Conservation (phyloP, 2,113 vertebrate genomes). For the Crotophaga sulcirostris region DNA sequence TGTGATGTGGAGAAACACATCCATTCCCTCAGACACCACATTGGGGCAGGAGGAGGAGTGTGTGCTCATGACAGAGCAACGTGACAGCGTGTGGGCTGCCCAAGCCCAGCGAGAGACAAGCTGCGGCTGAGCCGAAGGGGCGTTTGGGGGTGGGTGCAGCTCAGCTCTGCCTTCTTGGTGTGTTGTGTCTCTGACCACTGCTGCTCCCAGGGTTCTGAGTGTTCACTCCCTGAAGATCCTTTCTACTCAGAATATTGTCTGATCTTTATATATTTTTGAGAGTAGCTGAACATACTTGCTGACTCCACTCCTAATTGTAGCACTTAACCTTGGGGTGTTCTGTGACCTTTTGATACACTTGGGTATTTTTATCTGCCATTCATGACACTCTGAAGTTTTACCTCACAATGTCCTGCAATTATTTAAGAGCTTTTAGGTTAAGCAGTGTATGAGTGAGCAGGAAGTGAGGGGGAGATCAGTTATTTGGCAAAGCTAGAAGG, state of each 20-base stretch:
- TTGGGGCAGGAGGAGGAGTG: not conserved
- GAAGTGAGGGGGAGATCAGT: not conserved
- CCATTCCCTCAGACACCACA: rapidly evolving
- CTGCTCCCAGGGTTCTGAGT: not conserved
- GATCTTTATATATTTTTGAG: not conserved
- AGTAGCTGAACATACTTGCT: not conserved
- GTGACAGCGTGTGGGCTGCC: rapidly evolving
- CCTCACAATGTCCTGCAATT: not conserved
- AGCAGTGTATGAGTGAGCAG: not conserved
- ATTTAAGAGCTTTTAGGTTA: not conserved
- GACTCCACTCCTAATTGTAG: not conserved
- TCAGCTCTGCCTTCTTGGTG: not conserved
- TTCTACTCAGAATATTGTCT: not conserved
- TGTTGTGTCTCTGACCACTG: not conserved
- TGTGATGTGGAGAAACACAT: not conserved
- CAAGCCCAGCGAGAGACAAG: not conserved
- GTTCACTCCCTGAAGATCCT: not conserved
- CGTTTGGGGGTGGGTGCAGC: not conserved
- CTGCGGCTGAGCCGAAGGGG: not conserved
- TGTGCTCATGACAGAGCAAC: not conserved
- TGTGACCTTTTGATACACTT: not conserved
- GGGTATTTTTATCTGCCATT: not conserved
- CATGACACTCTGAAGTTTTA: not conserved
- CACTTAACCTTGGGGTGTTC: not conserved
- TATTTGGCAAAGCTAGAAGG: not conserved